Evolutionary conservation across 2,797 vertebrate species (phyloP), one percentile per base, ranked within the genome.

Genomic region (Chaunax sp.): DNA sequence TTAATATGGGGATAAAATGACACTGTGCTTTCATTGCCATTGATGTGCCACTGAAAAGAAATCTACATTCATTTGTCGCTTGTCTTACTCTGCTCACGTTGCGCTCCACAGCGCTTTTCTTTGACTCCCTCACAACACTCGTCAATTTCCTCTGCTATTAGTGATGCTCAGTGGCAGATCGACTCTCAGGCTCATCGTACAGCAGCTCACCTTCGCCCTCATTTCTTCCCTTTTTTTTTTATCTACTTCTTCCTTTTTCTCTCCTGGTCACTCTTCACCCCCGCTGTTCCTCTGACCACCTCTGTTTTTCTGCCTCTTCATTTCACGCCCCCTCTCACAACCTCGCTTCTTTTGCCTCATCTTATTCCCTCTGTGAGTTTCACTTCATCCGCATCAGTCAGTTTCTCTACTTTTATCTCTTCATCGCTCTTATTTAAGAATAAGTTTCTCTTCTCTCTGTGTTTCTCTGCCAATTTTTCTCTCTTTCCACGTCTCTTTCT

Each of bases 51-150:
- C 40, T 54, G 72, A 22, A 67, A 66, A 60, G 44, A 75, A 79
- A 75, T 37, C 61, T 62, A 64, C 69, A 79, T 64, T 69, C 54
- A 80, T 83, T 75, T 69, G 44, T 84, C 78, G 69, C 71, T 76
- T 73, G 69, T 72, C 64, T 75, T 57, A 19, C 52, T 72, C 25
- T 64, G 50, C 66, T 54, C 40, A 6, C 50, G 62, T 47, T 18
- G 16, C 2, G 12, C 35, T 56, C 58, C 51, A 19, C 35, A 12
- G 16, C 47, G 45, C 64, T 58, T 72, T 22, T 84, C 44, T 69
- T 68, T 73, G 50, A 71, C 59, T 67, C 33, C 10, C 56, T 64
- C 59, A 28, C 40, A 60, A 53, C 37, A 75, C 68, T 52, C 75
- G 75, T 82, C 64, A 71, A 54, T 83, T 71, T 75, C 74, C 47